Percentiles rank a stretch among this genome's conserved stretches.
These are phyloP conservation scores for Falco novaeseelandiae DNA, from an alignment of 2,797 vertebrate species.

Conservation along the genomic window DNA sequence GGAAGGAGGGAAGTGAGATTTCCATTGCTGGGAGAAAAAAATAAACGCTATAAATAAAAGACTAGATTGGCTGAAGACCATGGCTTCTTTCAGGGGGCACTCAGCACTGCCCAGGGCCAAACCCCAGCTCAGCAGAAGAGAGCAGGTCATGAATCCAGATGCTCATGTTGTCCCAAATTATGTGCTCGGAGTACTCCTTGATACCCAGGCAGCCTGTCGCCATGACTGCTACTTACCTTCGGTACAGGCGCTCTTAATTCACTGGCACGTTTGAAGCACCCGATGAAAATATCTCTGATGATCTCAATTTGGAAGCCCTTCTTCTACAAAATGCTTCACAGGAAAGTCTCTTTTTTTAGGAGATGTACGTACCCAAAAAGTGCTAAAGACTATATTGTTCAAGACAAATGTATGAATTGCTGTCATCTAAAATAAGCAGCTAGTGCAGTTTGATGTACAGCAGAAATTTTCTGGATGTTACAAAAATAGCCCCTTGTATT, in stretches of 20 bases:
- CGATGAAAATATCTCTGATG: constrained; percentile 3
- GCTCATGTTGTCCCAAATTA: neutral
- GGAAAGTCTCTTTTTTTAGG: constrained; percentile 12
- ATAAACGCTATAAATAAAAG: neutral
- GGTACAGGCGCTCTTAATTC: neutral
- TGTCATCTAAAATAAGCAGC: constrained; percentile 43
- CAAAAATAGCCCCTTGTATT: constrained; percentile 23
- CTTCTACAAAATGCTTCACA: neutral
- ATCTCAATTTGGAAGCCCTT: constrained; percentile 4
- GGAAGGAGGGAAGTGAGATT: neutral
- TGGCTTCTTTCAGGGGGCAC: neutral
- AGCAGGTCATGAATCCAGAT: neutral
- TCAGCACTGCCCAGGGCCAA: accelerated
- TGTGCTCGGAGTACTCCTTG: neutral
- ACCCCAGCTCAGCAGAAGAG: neutral
- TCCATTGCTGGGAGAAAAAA: neutral
- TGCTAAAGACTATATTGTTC: constrained; percentile 26
- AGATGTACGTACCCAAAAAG: neutral
- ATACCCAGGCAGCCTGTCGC: neutral
- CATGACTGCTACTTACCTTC: neutral
- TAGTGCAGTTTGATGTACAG: constrained; percentile 3
- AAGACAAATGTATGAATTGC: constrained; percentile 10
- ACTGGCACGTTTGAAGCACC: neutral
- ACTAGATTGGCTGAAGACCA: neutral
- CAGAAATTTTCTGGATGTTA: constrained; percentile 16